Base-by-base conservation (phyloP, 2,113 vertebrate genomes). In the Phalacrocorax pelagicus region DNA sequence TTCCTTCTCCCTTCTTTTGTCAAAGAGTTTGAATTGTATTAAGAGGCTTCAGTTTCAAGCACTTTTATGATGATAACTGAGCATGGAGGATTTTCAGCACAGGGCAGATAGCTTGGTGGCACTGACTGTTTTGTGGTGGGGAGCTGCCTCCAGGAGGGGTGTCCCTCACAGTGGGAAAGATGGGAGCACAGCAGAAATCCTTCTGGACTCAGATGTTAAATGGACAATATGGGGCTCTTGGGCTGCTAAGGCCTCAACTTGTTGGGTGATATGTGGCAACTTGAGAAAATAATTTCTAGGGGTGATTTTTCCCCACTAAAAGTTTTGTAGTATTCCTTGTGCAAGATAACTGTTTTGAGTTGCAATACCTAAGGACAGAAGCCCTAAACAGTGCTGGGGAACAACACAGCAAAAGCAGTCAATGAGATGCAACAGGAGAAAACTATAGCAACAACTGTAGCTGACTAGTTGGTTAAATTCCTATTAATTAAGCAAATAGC, bases 151-250 rank as follows among this genome's bases (percentile, higher is more conserved):
- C 82, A 46, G 18, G 40, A 34, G 46, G 23, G 74, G 18, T 59
- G 30, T 9, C 77, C 9, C 7, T 70, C 15, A 15, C 36, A 6
- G 15, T 3, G 10, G 29, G 49, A 19, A 51, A 44, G 27, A 9
- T 51, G 49, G 36, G 15, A 85, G 6, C 26, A 44, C 18, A 46
- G 71, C 40, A 65, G 49, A 88, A 80, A 9, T 32, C 29, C 38
- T 85, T 19, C 30, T 36, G 40, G 36, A 21, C 54, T 66, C 5
- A 7, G 40, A 38, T 42, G 15, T 77, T 62, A 66, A 70, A 70
- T 2, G 0, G 14, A 3, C 10, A 57, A 1, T 4, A 6, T 1
- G 1, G 59, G 10, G 36, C n/a, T 91, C 15, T 49, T 38, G 69
- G n/a, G 36, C 59, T 55, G 38, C 5, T 40, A 47, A 58, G 3